phyloP scores from a whole-genome alignment of 2,797 vertebrate genomes.

The Nothura maculosa region DNA sequence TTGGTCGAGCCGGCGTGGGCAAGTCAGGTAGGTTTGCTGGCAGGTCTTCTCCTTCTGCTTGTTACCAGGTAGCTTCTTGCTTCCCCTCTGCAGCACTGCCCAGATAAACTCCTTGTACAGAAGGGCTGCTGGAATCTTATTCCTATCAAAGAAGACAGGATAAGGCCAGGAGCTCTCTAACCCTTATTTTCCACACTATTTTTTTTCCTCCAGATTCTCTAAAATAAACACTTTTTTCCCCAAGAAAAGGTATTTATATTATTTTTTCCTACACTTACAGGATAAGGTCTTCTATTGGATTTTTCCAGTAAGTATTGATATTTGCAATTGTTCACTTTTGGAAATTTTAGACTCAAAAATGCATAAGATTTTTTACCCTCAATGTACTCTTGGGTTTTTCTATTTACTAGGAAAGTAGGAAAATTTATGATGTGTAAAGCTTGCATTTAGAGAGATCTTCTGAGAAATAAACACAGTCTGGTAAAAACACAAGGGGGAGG shows the following conservation, averaged over 20 bases:
- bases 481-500: conserved; percentile 42
- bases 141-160: background rate
- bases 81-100: background rate
- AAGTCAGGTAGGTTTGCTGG: conserved; percentile 90
- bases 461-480: background rate
- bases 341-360: background rate
- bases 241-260: background rate
- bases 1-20: conserved; percentile 95
- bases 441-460: background rate
- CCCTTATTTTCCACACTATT: background rate
- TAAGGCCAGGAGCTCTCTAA: background rate
- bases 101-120: background rate
- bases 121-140: background rate
- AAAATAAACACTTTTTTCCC: background rate
- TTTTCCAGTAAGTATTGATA: background rate
- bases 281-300: background rate
- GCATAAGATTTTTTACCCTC: background rate
- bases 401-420: background rate
- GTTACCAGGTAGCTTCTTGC: background rate
- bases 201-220: background rate
- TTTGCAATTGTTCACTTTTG: background rate
- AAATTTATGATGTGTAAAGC: background rate
- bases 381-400: background rate
- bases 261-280: background rate
- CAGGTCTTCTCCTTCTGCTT: background rate